Percentiles rank a stretch among this genome's conserved stretches.
Conservation (phyloP, 2,888 invertebrate genomes). For the Imbricaverruca yamaguchii region DNA sequence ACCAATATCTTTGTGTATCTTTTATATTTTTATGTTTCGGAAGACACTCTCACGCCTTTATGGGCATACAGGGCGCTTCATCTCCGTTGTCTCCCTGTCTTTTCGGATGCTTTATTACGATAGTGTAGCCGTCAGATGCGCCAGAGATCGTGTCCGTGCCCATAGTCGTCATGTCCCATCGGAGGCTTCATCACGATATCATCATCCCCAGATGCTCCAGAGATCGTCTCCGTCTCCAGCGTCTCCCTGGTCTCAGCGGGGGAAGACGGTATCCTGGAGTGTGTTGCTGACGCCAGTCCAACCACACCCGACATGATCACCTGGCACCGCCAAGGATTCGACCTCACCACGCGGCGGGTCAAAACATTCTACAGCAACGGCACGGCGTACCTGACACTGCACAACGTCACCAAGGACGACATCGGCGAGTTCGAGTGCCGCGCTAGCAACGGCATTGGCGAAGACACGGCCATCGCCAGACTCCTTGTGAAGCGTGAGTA, state of each 20-base stretch:
- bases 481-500: constrained; percentile 70
- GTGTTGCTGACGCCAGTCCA: constrained; percentile 79
- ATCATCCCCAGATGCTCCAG: constrained; percentile 27
- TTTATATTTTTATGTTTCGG: too few species aligned
- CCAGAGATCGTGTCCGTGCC: too few species aligned
- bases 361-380: not conserved
- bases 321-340: constrained; percentile 70
- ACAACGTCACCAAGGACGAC: constrained; percentile 61
- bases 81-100: too few species aligned
- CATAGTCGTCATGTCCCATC: too few species aligned
- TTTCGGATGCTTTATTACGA: too few species aligned
- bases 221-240: constrained; percentile 29
- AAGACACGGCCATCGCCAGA: constrained; percentile 68
- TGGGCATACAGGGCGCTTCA: too few species aligned
- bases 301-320: constrained; percentile 69
- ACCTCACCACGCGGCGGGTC: constrained; percentile 36
- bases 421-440: constrained; percentile 75
- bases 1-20: too few species aligned
- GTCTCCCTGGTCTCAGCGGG: constrained; percentile 30
- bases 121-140: too few species aligned
- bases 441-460: constrained; percentile 75
- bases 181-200: not conserved
- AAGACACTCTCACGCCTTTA: too few species aligned
- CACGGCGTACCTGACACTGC: constrained; percentile 54
- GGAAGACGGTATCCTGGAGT: constrained; percentile 40